Evolutionary conservation across 2,113 vertebrate genomes (phyloP).

Genomic region (Campylorhamphus procurvoides): DNA sequence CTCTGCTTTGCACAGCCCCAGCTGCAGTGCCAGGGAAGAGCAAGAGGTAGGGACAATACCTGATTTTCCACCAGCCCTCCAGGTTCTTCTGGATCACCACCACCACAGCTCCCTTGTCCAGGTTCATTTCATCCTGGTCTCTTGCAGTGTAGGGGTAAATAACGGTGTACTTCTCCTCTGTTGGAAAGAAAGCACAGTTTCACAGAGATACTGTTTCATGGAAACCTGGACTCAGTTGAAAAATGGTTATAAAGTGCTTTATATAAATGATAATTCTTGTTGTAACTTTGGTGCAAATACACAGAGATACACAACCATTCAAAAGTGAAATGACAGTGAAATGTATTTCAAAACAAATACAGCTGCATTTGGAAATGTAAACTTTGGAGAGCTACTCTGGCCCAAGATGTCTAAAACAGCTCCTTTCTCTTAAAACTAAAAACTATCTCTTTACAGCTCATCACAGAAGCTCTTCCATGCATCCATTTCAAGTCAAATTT

Average conservation of each 20-base stretch:
- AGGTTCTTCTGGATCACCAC: conserved; percentile 97
- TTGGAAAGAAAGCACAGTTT: background rate
- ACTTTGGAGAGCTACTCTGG: background rate
- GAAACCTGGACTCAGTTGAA: background rate
- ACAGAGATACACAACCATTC: background rate
- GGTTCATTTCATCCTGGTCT: conserved; percentile 94
- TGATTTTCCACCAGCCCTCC: conserved; percentile 99
- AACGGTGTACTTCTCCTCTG: conserved; percentile 94
- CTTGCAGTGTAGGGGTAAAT: conserved; percentile 91
- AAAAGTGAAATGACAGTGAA: background rate
- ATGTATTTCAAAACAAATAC: background rate
- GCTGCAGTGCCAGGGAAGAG: background rate
- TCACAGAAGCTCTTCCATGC: background rate
- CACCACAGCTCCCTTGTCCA: conserved; percentile 91
- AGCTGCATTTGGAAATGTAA: background rate
- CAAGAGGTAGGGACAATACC: conserved; percentile 71
- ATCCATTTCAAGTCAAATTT: background rate
- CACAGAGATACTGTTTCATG: background rate
- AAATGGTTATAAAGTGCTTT: background rate
- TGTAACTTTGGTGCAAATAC: background rate
- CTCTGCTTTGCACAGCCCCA: background rate
- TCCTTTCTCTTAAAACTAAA: background rate
- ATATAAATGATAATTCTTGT: background rate
- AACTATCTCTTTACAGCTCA: background rate
- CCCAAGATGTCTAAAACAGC: background rate